Conservation (phyloP, 2,888 invertebrate genomes). For the Cheilosia vulpina region DNA sequence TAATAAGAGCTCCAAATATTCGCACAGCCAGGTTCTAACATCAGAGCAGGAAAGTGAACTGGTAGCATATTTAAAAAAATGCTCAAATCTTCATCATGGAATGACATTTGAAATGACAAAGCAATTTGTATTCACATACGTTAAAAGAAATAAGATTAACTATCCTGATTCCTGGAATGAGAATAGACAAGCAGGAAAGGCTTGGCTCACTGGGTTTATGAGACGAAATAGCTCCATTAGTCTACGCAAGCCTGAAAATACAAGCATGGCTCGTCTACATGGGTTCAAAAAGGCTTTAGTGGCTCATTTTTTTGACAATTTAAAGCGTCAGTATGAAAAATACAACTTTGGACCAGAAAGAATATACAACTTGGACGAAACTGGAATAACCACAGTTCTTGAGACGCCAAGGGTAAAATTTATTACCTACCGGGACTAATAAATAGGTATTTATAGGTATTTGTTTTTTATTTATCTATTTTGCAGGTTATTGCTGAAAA, state of each 20-base stretch:
- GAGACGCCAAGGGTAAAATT: conserved; percentile 2
- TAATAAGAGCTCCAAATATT: no score
- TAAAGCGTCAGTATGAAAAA: conserved; percentile 5
- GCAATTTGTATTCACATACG: no score
- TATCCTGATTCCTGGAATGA: conserved; percentile 5
- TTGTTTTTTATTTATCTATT: not conserved
- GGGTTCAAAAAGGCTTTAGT: conserved; percentile 1
- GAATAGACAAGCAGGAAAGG: conserved; percentile 11
- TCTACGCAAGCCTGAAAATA: conserved; percentile 15
- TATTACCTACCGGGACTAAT: no score
- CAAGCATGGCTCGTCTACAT: conserved; percentile 1
- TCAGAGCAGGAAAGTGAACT: no score
- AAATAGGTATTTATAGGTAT: not conserved
- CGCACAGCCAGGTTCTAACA: no score
- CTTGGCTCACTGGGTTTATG: conserved; percentile 15
- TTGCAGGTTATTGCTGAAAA: conserved; percentile 18
- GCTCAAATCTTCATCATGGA: no score
- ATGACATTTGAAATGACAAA: no score
- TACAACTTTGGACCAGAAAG: conserved; percentile 17
- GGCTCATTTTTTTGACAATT: conserved; percentile 13
- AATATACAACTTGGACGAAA: conserved; percentile 29
- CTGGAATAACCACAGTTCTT: conserved; percentile 15
- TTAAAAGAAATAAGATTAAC: not conserved
- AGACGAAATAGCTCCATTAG: conserved; percentile 6
- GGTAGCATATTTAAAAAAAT: no score